Base-by-base conservation (phyloP, 2,888 invertebrate species). In the Temnothorax rugatulus region DNA sequence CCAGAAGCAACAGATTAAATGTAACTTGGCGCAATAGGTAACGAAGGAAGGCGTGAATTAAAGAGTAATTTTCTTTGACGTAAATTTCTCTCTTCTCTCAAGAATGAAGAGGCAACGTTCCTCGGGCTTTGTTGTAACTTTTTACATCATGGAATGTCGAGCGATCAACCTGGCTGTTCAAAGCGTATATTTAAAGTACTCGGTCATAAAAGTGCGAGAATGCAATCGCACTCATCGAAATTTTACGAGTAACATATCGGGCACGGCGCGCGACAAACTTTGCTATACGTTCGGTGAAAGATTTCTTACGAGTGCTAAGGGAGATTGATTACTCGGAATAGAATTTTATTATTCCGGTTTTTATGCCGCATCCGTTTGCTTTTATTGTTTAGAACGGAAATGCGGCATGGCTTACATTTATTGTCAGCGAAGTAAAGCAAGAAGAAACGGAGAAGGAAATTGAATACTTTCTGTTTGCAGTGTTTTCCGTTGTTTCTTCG, bases 381-480 rank as follows among this genome's bases (percentile, higher is more conserved):
- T 69, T 66, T 54, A 54, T 63, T 63, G 47, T 69, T 61, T 13
- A 25, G 18, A 52, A 79, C 13, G 29, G 41, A 82, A 76, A 79
- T 47, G 29, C 21, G 21, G 15, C 18, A 4, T 59, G 25, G 61
- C 44, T 82, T 86, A 88, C 87, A 90, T 90, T 91, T 92, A 89
- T 92, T 86, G 87, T 86, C 81, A 66, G 82, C 83, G 82, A 90
- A 89, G 77, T 85, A 85, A 88, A 87, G 89, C 86, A 88, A 86
- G 91, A 69, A 90, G 87, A 82, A 85, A 85, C 82, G 84, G 61
- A 38, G 81, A 84, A 85, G 82, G 86, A 84, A 81, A 90, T 85
- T 68, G 88, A 86, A 86, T 88, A 90, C 90, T 90, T 85, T 86
- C 87, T 90, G 87, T 88, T 90, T 87, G 86, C 86, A 83, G 69